Conservation (phyloP, 2,888 invertebrate species). For the Morpho helenor region DNA sequence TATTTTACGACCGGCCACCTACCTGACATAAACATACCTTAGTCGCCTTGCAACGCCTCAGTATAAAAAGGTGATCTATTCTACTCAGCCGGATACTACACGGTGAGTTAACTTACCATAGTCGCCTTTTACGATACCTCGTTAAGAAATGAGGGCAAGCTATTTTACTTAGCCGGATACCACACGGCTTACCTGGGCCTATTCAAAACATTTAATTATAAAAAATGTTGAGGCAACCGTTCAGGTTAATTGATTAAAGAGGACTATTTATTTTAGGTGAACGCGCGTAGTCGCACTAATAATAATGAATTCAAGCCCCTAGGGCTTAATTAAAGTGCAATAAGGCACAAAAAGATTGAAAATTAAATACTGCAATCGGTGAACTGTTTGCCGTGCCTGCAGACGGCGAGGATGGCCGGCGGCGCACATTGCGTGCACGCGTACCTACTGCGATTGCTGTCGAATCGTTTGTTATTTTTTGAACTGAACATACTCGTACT, state of each 20-base stretch:
- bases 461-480: constrained; percentile 75
- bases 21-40: too few relatives aligned
- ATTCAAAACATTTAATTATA: constrained; percentile 5
- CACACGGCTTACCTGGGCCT: neutral
- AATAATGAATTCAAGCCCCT: constrained; percentile 21
- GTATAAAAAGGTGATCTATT: too few relatives aligned
- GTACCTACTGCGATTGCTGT: constrained; percentile 41
- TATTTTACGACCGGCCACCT: too few relatives aligned
- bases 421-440: constrained; percentile 42
- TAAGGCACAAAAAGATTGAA: constrained; percentile 27
- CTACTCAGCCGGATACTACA: too few relatives aligned
- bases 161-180: too few relatives aligned
- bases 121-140: too few relatives aligned
- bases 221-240: neutral
- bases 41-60: too few relatives aligned
- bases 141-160: too few relatives aligned
- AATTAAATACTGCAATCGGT: constrained; percentile 27
- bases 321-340: constrained; percentile 27
- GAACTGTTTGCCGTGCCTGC: constrained; percentile 22
- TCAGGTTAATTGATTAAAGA: constrained; percentile 1
- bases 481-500: constrained; percentile 62
- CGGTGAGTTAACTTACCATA: too few relatives aligned
- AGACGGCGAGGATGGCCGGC: constrained; percentile 31
- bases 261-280: constrained; percentile 12
- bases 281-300: constrained; percentile 17